Base-by-base conservation (phyloP, 2,797 vertebrate species). In the Acipenser oxyrinchus region DNA sequence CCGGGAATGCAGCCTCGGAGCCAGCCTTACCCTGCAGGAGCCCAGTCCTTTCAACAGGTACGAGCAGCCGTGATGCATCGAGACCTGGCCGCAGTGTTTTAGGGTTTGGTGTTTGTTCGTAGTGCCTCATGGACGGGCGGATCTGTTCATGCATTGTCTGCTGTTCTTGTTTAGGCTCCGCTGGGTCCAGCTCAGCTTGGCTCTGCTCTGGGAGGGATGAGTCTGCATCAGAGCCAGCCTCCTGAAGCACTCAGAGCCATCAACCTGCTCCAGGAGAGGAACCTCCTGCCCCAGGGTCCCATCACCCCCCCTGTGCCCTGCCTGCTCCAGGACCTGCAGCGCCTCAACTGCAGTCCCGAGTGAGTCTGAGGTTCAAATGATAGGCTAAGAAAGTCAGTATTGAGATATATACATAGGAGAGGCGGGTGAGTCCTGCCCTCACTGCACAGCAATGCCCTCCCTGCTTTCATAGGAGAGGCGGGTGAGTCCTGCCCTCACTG, bases 211-310 rank as follows among this genome's bases (percentile, higher is more conserved):
- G 86, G 91, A 13, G 79, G 86, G 69, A 78, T 98, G 80, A 95
- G 85, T 73, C 89, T 98, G 70, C 68, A 76, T 10, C 88, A 90
- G 77, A 79, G 85, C 6, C 82, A 76, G 63, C 92, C 93, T 71
- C 91, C 94, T 1, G 96, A 99, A 77, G 87, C 91, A 23, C 85
- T 95, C 74, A 87, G 92, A 79, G 86, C 93, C 71, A 82, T 96
- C 71, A 97, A 98, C 84, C 92, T 99, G 75, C 90, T 99, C 74
- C 96, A 99, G 87, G 95, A 99, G 73, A 92, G 95, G 75, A 98
- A 93, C 82, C 86, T 97, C 72, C 89, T 98, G 73, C 93, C 95
- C 15, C 68, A 83, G 0, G 82, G 69, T 23, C 77, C 92, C 7
- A 63, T 95, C 69, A 78, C 88, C 2, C 84, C 94, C 63, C 95